Conservation (phyloP, 1,140 invertebrate genomes). For the Cheumatopsyche charites region DNA sequence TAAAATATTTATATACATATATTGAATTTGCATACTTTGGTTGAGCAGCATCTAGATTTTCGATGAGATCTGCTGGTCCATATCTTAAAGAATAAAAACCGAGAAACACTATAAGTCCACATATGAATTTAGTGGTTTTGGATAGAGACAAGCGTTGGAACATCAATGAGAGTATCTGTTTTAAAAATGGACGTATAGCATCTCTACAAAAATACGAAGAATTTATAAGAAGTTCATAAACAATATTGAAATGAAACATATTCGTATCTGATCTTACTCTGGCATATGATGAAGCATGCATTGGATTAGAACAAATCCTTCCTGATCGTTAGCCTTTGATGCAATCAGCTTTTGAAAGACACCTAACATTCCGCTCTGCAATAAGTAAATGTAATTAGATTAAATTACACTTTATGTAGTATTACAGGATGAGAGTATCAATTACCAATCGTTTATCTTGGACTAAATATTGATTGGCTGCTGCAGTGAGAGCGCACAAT, state of each 20-base stretch:
- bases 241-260: background rate
- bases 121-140: conserved; percentile 94
- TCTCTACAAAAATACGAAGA: conserved; percentile 59
- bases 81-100: conserved; percentile 83
- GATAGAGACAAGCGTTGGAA: conserved; percentile 91
- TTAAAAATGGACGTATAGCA: conserved; percentile 76
- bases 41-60: conserved; percentile 86
- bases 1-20: no score
- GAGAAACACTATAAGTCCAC: conserved; percentile 89
- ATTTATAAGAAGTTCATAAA: background rate
- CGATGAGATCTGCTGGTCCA: conserved; percentile 73
- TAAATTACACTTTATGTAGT: conserved; percentile 1
- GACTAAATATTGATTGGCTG: conserved; percentile 76
- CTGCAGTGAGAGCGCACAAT: conserved; percentile 83
- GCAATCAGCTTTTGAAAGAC: conserved; percentile 97
- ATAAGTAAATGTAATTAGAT: conserved; percentile 50
- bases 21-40: conserved; percentile 77
- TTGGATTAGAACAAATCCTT: conserved; percentile 92
- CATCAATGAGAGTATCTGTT: conserved; percentile 88
- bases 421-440: background rate
- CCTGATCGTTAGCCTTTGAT: conserved; percentile 94
- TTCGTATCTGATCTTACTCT: conserved; percentile 50
- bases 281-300: conserved; percentile 78
- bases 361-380: conserved; percentile 83
- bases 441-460: conserved; percentile 70